Base-by-base conservation (phyloP, 2,888 invertebrate genomes). In the Cyaniris semiargus region DNA sequence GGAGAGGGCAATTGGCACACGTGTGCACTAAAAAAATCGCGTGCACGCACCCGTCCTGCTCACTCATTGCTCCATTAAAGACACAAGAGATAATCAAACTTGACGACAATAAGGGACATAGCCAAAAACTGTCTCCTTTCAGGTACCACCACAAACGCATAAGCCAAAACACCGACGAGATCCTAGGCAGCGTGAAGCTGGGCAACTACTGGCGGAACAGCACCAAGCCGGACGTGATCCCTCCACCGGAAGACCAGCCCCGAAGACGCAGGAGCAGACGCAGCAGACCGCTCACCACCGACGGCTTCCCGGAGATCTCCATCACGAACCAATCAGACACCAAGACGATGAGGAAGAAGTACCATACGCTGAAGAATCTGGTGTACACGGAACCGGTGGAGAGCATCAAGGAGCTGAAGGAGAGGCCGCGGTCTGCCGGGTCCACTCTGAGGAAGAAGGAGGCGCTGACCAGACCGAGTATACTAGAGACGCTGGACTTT, bases 361-460 rank as follows among this genome's bases (percentile, higher is more conserved):
- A 88, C 76, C 87, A 88, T 70, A 88, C 88, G 0, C 71, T 88
- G 79, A 91, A 87, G 81, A 94, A 90, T 79, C 80, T 94, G 72
- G 93, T 93, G 76, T 94, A 93, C 70, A 90, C 88, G 0, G 94
- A 93, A 31, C 90, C 90, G 0, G 91, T 92, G 79, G 94, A 94
- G 60, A 91, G 85, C 76, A 87, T 93, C 0, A 87, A 86, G 76
- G 92, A 92, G 82, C 80, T 93, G 84, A 85, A 90, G 78, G 84
- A 89, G 75, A 85, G 92, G 79, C 93, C 93, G 0, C 82, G 92
- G 80, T 94, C 94, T 79, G 93, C 93, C 23, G 93, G 94, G 48
- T 92, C 92, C 77, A 92, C 94, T 72, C 81, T 94, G 53, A 90
- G 90, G 83, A 87, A 88, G 77, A 91, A 89, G 78, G 91, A 92